These are phyloP conservation scores for Callaeas wilsoni DNA, from an alignment of 2,113 vertebrate species.

Conservation along the genomic window DNA sequence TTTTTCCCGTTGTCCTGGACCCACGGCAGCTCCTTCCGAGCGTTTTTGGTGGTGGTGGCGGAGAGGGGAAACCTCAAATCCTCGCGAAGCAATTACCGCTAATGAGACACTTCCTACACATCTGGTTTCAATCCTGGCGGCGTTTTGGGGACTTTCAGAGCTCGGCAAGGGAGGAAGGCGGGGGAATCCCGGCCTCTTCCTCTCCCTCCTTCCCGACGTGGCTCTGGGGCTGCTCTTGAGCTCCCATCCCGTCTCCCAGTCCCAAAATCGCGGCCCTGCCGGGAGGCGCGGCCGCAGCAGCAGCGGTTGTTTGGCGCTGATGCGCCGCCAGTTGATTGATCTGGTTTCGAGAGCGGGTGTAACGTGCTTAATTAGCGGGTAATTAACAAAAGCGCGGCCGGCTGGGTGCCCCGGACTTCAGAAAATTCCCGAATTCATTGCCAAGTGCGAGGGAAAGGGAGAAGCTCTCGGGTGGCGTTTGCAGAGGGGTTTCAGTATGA, in stretches of 20 bases:
- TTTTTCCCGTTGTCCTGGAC: not conserved
- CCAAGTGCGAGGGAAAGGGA: not conserved
- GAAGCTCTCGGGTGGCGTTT: not conserved
- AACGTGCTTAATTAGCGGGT: not conserved
- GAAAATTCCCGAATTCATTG: not conserved
- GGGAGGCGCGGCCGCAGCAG: not conserved
- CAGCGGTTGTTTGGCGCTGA: not conserved
- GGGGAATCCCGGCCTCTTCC: not conserved
- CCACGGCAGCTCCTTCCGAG: not conserved
- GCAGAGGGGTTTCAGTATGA: fast-evolving
- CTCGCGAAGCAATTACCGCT: conserved; percentile 42
- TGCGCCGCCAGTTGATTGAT: not conserved
- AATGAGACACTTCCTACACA: conserved; percentile 62
- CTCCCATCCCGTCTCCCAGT: not conserved
- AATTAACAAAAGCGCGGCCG: not conserved
- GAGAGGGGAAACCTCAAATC: conserved; percentile 65
- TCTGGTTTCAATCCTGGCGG: conserved; percentile 40
- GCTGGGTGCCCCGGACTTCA: not conserved
- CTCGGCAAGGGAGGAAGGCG: not conserved
- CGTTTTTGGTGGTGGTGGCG: not conserved
- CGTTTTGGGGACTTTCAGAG: not conserved
- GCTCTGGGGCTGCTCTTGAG: not conserved
- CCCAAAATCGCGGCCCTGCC: not conserved
- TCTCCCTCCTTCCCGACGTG: not conserved
- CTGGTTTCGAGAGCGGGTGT: not conserved